A percentile compares a stretch with the other conserved stretches of the same genome.
phyloP scores from a whole-genome alignment of 2,113 vertebrate genomes.

The Arizona elegans region DNA sequence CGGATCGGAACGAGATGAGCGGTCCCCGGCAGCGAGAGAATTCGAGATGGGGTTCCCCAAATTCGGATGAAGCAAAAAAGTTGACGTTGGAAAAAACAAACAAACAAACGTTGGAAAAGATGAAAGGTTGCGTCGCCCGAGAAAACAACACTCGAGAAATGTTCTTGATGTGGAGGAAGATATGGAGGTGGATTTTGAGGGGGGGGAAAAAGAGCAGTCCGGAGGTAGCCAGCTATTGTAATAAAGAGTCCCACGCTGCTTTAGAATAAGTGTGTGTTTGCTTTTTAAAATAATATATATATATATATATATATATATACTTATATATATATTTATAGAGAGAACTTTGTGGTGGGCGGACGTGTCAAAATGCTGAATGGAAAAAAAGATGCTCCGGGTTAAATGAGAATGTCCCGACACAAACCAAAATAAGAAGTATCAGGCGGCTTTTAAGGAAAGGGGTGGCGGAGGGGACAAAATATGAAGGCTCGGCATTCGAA shows the following conservation, averaged over 20 bases:
- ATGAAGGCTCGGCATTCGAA: constrained; percentile 3
- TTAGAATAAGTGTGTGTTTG: constrained; percentile 13
- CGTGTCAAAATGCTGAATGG: constrained; percentile 19
- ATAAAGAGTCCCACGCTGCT: constrained; percentile 36
- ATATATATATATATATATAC: constrained; percentile 16
- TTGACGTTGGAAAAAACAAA: constrained; percentile 14
- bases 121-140: constrained; percentile 25
- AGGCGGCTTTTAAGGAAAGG: background rate
- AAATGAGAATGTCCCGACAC: constrained; percentile 19
- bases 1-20: constrained; percentile 23
- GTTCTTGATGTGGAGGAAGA: constrained; percentile 38
- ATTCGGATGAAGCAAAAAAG: constrained; percentile 34
- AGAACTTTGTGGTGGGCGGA: constrained; percentile 28
- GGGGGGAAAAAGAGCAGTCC: constrained; percentile 14
- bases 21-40: constrained; percentile 20
- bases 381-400: constrained; percentile 19
- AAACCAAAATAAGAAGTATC: constrained; percentile 3
- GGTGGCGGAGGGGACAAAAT: background rate
- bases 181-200: constrained; percentile 9
- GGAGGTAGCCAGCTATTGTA: constrained; percentile 34
- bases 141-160: constrained; percentile 34
- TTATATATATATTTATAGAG: constrained; percentile 34
- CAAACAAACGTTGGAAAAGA: constrained; percentile 21
- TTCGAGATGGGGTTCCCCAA: constrained; percentile 23
- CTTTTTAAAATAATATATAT: constrained; percentile 15